phyloP scores from a whole-genome alignment of 2,113 vertebrate genomes.

The Melierax canorus region DNA sequence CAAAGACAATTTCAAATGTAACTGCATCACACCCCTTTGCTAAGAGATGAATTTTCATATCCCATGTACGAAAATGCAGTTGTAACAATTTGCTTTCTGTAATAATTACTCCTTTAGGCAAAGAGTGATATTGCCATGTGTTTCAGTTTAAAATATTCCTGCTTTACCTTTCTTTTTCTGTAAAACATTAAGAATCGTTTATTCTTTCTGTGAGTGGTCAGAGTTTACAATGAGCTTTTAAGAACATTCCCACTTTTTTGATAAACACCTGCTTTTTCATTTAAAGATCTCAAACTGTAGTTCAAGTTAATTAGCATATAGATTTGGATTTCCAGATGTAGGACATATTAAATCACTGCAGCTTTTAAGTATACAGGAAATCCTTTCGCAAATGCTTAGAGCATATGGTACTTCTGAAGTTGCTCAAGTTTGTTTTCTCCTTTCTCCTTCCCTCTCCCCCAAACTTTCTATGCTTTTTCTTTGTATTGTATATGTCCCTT shows the following conservation, averaged over 20 bases:
- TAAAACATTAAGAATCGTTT: not conserved
- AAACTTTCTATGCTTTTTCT: conserved; percentile 4
- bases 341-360: conserved; percentile 28
- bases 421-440: not conserved
- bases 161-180: not conserved
- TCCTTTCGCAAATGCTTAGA: conserved; percentile 40
- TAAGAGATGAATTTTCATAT: not conserved
- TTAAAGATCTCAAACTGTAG: conserved; percentile 37
- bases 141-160: not conserved
- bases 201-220: not conserved
- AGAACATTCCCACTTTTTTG: conserved; percentile 6
- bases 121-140: not conserved
- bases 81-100: not conserved
- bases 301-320: not conserved
- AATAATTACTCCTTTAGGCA: not conserved
- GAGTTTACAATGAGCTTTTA: conserved; percentile 36
- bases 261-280: conserved; percentile 57
- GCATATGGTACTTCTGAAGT: conserved; percentile 66
- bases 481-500: conserved; percentile 22
- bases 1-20: not conserved
- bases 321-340: conserved; percentile 62
- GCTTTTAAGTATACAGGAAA: conserved; percentile 61
- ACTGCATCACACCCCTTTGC: not conserved
- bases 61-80: not conserved
- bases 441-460: not conserved